These are phyloP conservation scores for Podarcis lilfordi DNA, from an alignment of 2,797 vertebrate genomes.

Conservation along the genomic window DNA sequence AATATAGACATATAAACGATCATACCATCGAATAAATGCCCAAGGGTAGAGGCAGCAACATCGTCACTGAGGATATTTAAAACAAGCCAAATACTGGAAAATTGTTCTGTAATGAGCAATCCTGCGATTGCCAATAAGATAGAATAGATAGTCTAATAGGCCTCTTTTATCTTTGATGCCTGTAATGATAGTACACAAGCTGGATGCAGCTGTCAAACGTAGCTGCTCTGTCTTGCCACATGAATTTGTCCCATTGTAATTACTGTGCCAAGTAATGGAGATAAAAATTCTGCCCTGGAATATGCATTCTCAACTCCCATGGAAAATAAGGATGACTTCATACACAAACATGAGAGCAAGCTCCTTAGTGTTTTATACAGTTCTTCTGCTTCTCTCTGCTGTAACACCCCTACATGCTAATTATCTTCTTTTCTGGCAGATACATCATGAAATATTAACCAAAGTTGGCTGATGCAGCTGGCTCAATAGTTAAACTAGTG, in stretches of 20 bases:
- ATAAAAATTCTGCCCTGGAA: slow-evolving; percentile 23
- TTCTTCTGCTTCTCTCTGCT: slow-evolving; percentile 19
- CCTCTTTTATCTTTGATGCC: slow-evolving; percentile 34
- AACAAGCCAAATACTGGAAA: slow-evolving; percentile 29
- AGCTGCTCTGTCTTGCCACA: slow-evolving; percentile 27
- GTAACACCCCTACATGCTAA: slow-evolving; percentile 40
- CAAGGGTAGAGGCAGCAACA: slow-evolving; percentile 10
- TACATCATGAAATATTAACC: slow-evolving; percentile 46
- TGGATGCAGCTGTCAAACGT: slow-evolving; percentile 39
- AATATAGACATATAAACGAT: slow-evolving; percentile 25
- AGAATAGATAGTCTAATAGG: slow-evolving; percentile 34
- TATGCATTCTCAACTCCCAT: slow-evolving; percentile 9
- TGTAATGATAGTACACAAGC: slow-evolving; percentile 30
- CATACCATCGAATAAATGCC: slow-evolving; percentile 18
- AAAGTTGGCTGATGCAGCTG: slow-evolving; percentile 38
- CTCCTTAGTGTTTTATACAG: slow-evolving; percentile 22
- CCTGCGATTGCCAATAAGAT: slow-evolving; percentile 20
- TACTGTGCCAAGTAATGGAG: slow-evolving; percentile 38
- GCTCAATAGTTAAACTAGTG: slow-evolving; percentile 36
- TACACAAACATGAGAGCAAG: slow-evolving; percentile 25
- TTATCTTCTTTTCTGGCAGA: slow-evolving; percentile 41
- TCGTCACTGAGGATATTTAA: slow-evolving; percentile 36
- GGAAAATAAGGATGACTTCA: slow-evolving; percentile 25
- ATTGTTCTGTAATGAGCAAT: slow-evolving; percentile 39
- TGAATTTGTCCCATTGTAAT: slow-evolving; percentile 17